phyloP scores from a whole-genome alignment of 2,113 vertebrate species.

The Urocynchramus pylzowi region DNA sequence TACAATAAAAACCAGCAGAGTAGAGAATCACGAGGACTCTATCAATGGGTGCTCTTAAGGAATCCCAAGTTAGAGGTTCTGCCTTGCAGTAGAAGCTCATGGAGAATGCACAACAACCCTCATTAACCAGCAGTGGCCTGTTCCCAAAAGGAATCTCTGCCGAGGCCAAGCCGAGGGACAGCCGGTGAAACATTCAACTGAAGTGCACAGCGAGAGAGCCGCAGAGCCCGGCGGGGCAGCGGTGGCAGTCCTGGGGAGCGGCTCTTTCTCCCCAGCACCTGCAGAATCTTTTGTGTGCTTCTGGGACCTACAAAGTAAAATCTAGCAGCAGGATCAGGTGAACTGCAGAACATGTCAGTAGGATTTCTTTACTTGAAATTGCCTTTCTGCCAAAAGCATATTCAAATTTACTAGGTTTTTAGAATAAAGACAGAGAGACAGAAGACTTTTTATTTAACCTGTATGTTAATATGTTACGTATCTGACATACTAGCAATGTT shows the following conservation, averaged over 20 bases:
- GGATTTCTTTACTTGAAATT: not conserved
- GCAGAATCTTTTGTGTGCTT: not conserved
- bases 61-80: not conserved
- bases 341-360: not conserved
- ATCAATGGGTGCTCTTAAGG: not conserved
- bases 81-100: not conserved
- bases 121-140: not conserved
- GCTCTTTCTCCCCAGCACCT: not conserved
- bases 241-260: accelerated
- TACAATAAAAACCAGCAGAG: not conserved
- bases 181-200: not conserved
- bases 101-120: not conserved
- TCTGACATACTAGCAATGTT: not conserved
- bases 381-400: not conserved
- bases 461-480: not conserved
- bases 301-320: not conserved
- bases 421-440: not conserved
- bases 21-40: not conserved
- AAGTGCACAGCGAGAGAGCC: not conserved
- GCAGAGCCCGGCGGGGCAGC: not conserved
- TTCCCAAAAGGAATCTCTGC: not conserved
- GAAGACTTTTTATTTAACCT: not conserved
- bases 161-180: not conserved
- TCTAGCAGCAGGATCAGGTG: not conserved
- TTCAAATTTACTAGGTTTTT: not conserved